Evolutionary conservation across 2,888 invertebrate species (phyloP).

Genomic region (Ptychoptera albimana): DNA sequence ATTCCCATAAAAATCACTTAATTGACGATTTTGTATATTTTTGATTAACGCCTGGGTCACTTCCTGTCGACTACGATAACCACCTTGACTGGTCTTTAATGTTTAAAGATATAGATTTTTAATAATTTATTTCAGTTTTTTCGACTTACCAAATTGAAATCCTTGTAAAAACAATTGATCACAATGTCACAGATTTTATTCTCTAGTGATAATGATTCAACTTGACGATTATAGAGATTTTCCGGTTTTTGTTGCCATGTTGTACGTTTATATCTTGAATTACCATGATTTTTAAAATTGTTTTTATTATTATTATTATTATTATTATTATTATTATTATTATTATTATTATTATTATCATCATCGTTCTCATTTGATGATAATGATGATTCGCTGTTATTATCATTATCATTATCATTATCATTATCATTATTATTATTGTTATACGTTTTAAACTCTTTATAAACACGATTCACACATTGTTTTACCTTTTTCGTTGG

Average conservation of each 20-base stretch:
- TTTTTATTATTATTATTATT: not conserved
- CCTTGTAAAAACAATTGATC: conserved; percentile 51
- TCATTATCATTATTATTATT: conserved; percentile 4
- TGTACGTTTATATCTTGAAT: too few relatives aligned
- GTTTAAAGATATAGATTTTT: conserved; percentile 2
- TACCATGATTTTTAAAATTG: too few relatives aligned
- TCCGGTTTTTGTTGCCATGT: too few relatives aligned
- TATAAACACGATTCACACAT: too few relatives aligned
- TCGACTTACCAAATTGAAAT: conserved; percentile 44
- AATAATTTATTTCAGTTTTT: conserved; percentile 5
- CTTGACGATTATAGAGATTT: too few relatives aligned
- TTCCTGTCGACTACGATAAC: conserved; percentile 43
- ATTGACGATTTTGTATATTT: conserved; percentile 43
- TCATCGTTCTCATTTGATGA: not conserved
- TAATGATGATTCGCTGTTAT: conserved; percentile 1
- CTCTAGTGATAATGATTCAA: too few relatives aligned
- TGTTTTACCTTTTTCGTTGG: too few relatives aligned
- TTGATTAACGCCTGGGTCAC: conserved; percentile 44
- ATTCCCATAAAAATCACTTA: conserved; percentile 52
- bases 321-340: not conserved
- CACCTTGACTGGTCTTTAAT: conserved; percentile 23
- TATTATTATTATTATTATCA: conserved; percentile 1
- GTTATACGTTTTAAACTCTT: not conserved
- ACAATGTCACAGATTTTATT: too few relatives aligned
- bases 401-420: conserved; percentile 3